Evolutionary conservation across 2,113 vertebrate species (phyloP), one percentile per base, ranked within the genome.

Genomic region (Gasterosteus nipponicus): DNA sequence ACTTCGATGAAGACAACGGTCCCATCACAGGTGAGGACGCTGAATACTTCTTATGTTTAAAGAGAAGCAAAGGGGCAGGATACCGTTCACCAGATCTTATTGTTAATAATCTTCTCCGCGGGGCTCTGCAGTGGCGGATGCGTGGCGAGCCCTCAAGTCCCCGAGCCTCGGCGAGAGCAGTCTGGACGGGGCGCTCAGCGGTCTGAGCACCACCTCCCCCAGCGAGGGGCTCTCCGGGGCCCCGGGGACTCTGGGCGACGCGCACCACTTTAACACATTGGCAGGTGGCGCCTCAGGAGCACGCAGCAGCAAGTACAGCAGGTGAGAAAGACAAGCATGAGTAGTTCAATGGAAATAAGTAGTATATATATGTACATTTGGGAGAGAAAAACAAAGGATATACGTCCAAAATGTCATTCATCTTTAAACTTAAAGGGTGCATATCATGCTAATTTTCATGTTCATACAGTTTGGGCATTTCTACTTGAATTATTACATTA

Each of bases 131-230:
- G 98, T 99, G 94, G 98, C 98, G 0, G 98, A 99, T 5, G 98
- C 97, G 8, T 99, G 98, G 98, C 92, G 97, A 77, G 98, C 98
- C 42, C 95, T 99, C 75, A 99, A 99, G 93, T 98, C 97, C 59
- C 97, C 97, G 81, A 99, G 97, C 90, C 95, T 99, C 1, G 97
- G 98, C 0, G 97, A 99, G 67, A 99, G 98, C 93, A 99, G 98
- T 76, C 95, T 98, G 10, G 98, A 99, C 73, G 98, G 97, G 4
- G 93, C 95, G 11, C 97, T 97, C 51, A 99, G 97, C 0, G 97
- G 96, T 31, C 82, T 99, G 82, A 99, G 98, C 92, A 97, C 97
- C 90, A 94, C 94, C 57, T 90, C 93, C 9, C 94, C 93, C 79
- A 99, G 97, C 0, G 97, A 98, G 79, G 98, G 96, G 69, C 95